Evolutionary conservation across 2,888 invertebrate genomes (phyloP).

Genomic region (Muschampia plurimacula): DNA sequence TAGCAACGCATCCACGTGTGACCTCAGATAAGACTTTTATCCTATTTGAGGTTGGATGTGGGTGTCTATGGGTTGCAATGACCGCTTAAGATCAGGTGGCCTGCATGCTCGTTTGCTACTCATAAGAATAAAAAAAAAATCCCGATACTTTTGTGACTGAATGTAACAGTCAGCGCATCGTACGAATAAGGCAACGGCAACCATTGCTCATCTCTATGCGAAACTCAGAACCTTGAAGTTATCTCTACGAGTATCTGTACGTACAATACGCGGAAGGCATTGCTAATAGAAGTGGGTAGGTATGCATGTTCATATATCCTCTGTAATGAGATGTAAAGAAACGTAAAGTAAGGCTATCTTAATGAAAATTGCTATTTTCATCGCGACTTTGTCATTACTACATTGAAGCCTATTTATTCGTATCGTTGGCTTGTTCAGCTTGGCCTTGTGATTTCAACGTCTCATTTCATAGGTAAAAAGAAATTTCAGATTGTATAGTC

Average conservation of each 20-base stretch:
- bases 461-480: neutral
- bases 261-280: slow-evolving; percentile 37
- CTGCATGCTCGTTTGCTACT: too few species aligned
- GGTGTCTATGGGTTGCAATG: too few species aligned
- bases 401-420: slow-evolving; percentile 23
- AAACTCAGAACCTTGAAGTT: slow-evolving; percentile 29
- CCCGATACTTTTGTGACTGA: neutral
- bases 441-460: neutral
- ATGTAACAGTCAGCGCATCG: neutral
- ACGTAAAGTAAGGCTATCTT: neutral
- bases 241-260: slow-evolving; percentile 18
- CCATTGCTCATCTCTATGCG: slow-evolving; percentile 21
- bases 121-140: too few species aligned
- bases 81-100: too few species aligned
- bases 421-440: slow-evolving; percentile 16
- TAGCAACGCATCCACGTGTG: too few species aligned
- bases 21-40: too few species aligned
- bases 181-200: neutral
- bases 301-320: slow-evolving; percentile 23
- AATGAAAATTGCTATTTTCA: slow-evolving; percentile 34
- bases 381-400: slow-evolving; percentile 15
- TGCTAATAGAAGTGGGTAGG: slow-evolving; percentile 18
- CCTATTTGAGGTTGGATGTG: too few species aligned
- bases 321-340: slow-evolving; percentile 14
- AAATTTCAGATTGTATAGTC: neutral